These are phyloP conservation scores for Panorpa germanica DNA, from an alignment of 2,888 invertebrate genomes.

Conservation along the genomic window DNA sequence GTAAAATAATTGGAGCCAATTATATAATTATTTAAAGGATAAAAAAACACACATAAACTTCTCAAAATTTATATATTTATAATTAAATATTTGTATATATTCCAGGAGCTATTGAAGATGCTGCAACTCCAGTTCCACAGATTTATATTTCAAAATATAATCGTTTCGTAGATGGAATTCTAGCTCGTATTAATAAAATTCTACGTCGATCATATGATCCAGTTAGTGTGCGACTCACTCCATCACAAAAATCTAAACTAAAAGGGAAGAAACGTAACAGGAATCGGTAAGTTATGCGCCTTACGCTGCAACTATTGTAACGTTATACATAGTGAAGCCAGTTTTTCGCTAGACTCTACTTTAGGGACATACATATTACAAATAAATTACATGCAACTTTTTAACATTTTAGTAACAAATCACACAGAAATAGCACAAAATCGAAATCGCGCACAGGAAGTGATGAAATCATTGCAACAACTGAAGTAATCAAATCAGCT, in stretches of 20 bases:
- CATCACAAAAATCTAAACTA: constrained; percentile 31
- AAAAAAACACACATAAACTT: too few relatives aligned
- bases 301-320: background rate
- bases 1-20: too few relatives aligned
- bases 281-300: constrained; percentile 2
- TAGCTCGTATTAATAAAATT: constrained; percentile 65
- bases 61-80: too few relatives aligned
- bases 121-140: constrained; percentile 34
- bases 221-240: constrained; percentile 54
- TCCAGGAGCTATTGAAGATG: constrained; percentile 22
- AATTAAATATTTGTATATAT: too few relatives aligned
- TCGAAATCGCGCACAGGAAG: constrained; percentile 15
- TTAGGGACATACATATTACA: too few relatives aligned
- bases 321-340: too few relatives aligned
- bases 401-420: too few relatives aligned
- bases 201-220: constrained; percentile 66
- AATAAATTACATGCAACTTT: too few relatives aligned
- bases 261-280: constrained; percentile 23
- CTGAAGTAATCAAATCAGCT: too few relatives aligned
- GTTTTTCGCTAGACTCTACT: too few relatives aligned
- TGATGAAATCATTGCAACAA: too few relatives aligned
- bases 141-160: constrained; percentile 68
- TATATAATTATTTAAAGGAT: too few relatives aligned
- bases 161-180: constrained; percentile 66
- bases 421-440: constrained; percentile 12